A percentile compares a stretch with the other conserved stretches of the same genome.
Evolutionary conservation across 2,888 invertebrate species (phyloP).

Genomic region (Lasioglossum lativentre): DNA sequence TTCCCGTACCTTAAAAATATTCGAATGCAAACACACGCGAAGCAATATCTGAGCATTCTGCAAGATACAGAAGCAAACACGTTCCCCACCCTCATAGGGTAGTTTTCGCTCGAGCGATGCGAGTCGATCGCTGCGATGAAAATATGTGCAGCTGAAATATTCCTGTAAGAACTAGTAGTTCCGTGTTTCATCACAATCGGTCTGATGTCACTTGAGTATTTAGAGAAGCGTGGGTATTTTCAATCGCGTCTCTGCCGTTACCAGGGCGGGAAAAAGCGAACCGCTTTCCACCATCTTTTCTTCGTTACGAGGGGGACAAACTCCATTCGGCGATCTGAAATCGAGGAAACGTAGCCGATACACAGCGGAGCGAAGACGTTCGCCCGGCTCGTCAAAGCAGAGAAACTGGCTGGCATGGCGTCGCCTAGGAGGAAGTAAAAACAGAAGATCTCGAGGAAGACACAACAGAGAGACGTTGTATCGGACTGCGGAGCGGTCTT

Average conservation of each 20-base stretch:
- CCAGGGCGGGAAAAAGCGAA: not conserved
- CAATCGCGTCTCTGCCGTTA: not conserved
- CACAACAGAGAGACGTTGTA: constrained; percentile 40
- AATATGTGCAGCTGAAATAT: not conserved
- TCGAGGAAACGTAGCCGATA: constrained; percentile 22
- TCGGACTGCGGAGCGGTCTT: constrained; percentile 38
- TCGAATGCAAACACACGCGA: too few relatives aligned
- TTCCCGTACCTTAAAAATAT: too few relatives aligned
- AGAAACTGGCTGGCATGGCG: not conserved
- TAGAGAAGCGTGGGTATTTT: constrained; percentile 1
- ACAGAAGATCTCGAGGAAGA: constrained; percentile 24
- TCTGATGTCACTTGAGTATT: constrained; percentile 1
- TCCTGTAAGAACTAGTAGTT: not conserved
- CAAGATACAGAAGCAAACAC: not conserved
- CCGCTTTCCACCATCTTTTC: constrained; percentile 11
- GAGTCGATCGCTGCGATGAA: not conserved
- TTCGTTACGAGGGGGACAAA: not conserved
- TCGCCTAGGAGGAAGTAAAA: constrained; percentile 18
- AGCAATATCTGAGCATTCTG: not conserved
- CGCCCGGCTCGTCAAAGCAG: constrained; percentile 29
- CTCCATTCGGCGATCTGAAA: constrained; percentile 29
- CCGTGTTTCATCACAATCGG: not conserved
- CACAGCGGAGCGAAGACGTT: constrained; percentile 7
- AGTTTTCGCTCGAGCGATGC: not conserved
- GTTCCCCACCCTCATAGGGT: not conserved